Evolutionary conservation across 2,113 vertebrate genomes (phyloP).

Genomic region (Bostrychus sinensis): DNA sequence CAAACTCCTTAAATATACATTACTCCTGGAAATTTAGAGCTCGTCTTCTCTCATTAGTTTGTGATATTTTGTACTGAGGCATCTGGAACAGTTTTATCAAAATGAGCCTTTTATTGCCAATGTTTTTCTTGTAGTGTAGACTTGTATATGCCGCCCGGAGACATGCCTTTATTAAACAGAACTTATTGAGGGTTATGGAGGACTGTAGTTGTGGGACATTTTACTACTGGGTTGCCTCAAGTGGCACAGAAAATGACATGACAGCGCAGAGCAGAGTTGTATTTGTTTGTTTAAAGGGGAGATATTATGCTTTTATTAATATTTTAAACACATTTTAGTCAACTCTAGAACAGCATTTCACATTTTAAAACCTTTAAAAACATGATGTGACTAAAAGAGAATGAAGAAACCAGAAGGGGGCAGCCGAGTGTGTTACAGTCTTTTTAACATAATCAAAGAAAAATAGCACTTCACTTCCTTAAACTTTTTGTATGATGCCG

Average conservation of each 20-base stretch:
- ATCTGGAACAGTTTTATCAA: conserved; percentile 63
- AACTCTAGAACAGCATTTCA: too few relatives aligned
- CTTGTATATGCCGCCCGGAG: conserved; percentile 38
- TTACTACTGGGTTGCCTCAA: conserved; percentile 15
- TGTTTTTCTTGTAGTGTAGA: conserved; percentile 42
- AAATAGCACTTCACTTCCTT: too few relatives aligned
- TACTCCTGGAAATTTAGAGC: neutral
- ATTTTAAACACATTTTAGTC: too few relatives aligned
- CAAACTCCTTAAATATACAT: neutral
- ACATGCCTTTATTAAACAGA: conserved; percentile 56
- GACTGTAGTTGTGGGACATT: conserved; percentile 20
- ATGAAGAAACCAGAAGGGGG: too few relatives aligned
- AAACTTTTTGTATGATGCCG: too few relatives aligned
- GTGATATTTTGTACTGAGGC: neutral
- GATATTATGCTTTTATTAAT: too few relatives aligned
- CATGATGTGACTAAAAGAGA: too few relatives aligned
- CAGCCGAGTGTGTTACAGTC: too few relatives aligned
- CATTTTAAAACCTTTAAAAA: too few relatives aligned
- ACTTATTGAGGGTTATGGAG: conserved; percentile 27
- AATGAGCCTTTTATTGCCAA: conserved; percentile 55
- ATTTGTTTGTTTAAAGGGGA: neutral
- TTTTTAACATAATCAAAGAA: too few relatives aligned
- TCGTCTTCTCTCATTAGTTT: neutral
- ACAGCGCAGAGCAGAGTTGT: neutral
- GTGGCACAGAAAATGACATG: conserved; percentile 13